These are phyloP conservation scores for Microdon myrmicae DNA, from an alignment of 2,888 invertebrate genomes.

Conservation along the genomic window DNA sequence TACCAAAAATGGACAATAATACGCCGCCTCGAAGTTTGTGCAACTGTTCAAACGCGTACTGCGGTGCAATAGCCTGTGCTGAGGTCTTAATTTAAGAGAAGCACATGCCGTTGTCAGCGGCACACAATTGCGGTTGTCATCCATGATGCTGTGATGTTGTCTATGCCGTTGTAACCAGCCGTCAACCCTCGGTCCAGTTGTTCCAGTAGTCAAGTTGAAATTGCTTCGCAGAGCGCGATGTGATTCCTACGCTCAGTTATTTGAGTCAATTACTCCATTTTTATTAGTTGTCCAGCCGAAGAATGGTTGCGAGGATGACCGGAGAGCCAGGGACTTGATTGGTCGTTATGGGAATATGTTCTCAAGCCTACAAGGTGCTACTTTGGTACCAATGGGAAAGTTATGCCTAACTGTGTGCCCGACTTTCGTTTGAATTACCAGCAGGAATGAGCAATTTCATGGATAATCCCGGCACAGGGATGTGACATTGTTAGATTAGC, in stretches of 20 bases:
- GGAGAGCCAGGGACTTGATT: neutral
- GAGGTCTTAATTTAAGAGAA: constrained; percentile 51
- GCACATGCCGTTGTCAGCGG: constrained; percentile 36
- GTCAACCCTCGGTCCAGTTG: no score
- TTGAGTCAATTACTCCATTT: constrained; percentile 50
- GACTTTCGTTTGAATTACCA: no score
- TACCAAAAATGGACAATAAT: constrained; percentile 52
- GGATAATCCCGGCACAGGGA: no score
- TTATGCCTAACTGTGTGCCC: no score
- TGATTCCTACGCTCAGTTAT: constrained; percentile 47
- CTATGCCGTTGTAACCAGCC: constrained; percentile 25
- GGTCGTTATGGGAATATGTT: constrained; percentile 35
- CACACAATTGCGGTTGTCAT: neutral
- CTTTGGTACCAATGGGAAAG: neutral
- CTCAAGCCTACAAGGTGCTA: neutral
- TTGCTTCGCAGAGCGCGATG: constrained; percentile 38
- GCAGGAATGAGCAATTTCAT: no score
- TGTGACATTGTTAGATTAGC: no score
- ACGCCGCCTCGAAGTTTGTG: constrained; percentile 4
- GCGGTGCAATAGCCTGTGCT: constrained; percentile 6
- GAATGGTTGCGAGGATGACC: neutral
- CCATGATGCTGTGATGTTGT: neutral
- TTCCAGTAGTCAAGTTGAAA: constrained; percentile 41
- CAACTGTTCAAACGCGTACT: neutral
- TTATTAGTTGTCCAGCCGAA: constrained; percentile 15